Evolutionary conservation across 2,888 invertebrate species (phyloP), one percentile per base, ranked within the genome.

Genomic region (Ceramica pisi): DNA sequence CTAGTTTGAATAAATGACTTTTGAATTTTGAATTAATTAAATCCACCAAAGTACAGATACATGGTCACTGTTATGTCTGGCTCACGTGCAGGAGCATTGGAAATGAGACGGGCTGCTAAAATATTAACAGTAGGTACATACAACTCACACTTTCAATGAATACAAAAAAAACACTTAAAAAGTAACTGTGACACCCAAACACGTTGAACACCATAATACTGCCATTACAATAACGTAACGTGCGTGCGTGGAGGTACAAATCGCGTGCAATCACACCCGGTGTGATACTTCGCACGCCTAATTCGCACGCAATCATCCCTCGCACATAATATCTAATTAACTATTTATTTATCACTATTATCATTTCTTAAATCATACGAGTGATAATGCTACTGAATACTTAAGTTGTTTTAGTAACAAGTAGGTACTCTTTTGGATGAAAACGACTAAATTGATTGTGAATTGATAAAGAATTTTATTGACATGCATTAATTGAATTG

Each of bases 261-360:
- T 95, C 88, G 95, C 95, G 94, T 95, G 95, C 67, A 57, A 23
- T 48, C 62, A 35, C 80, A 75, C 75, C 94, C 84, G 94, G 92
- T 95, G 95, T 85, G 82, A 86, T 75, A 80, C 80, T 95, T 95
- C 95, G 89, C 95, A 95, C 95, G 94, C 86, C 82, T 72, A 67
- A 75, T 72, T 77, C 71, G 51, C 94, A 94, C 94, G 94, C 94
- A 89, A 93, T 85, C 87, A 80, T 82, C 87, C 89, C 86, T 79
- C 77, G 57, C 67, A 71, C 48, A 48, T 66, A 56, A 61, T 71
- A 77, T 67, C 31, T 75, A 78, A 82, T 87, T 80, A 75, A n/a
- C 48, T 75, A 75, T 69, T 67, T 69, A 62, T 73, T 83, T 31
- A 66, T 71, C 53, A 48, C 67, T 79, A 79, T 82, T 72, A 62